Base-by-base conservation (phyloP, 92 coral and sea anemone species). In the Bergia sp. region DNA sequence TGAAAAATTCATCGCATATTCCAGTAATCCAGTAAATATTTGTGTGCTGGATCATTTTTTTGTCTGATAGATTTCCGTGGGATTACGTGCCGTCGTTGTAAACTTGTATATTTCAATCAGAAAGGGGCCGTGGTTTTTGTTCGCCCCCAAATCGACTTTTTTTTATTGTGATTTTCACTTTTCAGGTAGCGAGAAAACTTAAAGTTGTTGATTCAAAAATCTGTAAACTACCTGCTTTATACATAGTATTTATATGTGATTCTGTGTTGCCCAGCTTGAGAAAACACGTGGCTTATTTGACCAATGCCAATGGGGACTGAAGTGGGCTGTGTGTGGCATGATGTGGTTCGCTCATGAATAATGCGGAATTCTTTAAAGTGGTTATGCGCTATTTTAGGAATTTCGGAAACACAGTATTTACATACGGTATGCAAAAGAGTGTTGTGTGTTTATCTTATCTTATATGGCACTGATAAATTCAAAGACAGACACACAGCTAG, bases 351-450 rank as follows among this genome's bases (percentile, higher is more conserved):
- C 0, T 38, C 87, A n/a, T 71, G 78, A 7, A 84, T 69, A 10
- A 10, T 8, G 49, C 29, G n/a, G 20, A 37, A 15, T 12, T 37
- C 29, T 76, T 3, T 76, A 37, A 20, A 16, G 36, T 16, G 43
- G 47, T 76, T 76, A 16, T 21, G 47, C 36, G 80, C 53, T 76
- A 41, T 76, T 40, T 76, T 18, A 76, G 80, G 80, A 76, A 76
- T 76, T 75, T 21, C 7, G 43, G 0, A 38, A 75, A 9, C 45
- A 38, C 45, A 21, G 42, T 75, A 11, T 74, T 40, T 39, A 29
- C 44, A 41, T 3, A 37, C 11, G 4, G 29, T 2, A 3, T 43
- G 49, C 23, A 18, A 57, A 57, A 57, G 66, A 57, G 2, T 21
- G 13, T 20, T 57, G 66, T 1, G 20, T 57, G 23, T 3, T 20